A percentile compares a stretch with the other conserved stretches of the same genome.
Conservation (phyloP, 2,888 invertebrate genomes). For the Drosophila mulleri region DNA sequence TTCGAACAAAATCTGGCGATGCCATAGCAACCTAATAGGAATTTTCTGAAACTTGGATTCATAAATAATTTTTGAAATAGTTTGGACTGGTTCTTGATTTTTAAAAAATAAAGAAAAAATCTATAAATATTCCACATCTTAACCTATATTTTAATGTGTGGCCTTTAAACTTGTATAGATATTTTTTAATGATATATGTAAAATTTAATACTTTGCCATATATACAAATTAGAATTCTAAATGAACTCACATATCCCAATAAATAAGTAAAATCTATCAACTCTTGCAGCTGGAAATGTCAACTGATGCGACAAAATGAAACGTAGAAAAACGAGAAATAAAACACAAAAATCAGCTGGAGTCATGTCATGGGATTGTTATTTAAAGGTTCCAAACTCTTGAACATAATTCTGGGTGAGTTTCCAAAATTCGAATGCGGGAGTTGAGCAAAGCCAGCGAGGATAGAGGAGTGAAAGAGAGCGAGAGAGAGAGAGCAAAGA, state of each 20-base stretch:
- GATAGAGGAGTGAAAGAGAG: neutral
- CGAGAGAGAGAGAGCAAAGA: neutral
- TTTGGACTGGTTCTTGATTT: too few species aligned
- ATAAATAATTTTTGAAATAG: too few species aligned
- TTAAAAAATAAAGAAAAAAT: too few species aligned
- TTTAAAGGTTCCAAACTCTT: constrained; percentile 85
- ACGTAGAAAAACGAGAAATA: constrained; percentile 83
- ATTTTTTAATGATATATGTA: too few species aligned
- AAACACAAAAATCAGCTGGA: constrained; percentile 76
- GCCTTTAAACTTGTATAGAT: too few species aligned
- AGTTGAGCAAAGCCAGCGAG: neutral
- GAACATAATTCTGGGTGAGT: constrained; percentile 85
- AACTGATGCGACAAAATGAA: constrained; percentile 82
- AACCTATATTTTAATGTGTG: too few species aligned
- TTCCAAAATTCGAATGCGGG: neutral
- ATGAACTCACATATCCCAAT: neutral
- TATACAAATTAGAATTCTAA: too few species aligned
- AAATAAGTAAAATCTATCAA: neutral
- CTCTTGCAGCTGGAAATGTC: constrained; percentile 74
- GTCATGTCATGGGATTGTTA: constrained; percentile 85
- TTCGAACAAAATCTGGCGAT: too few species aligned
- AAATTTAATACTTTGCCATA: too few species aligned
- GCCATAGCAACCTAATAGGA: too few species aligned
- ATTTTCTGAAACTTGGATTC: too few species aligned
- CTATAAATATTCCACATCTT: too few species aligned